Percentiles rank a stretch among this genome's conserved stretches.
These are phyloP conservation scores for Dryoscopus gambensis DNA, from an alignment of 2,113 vertebrate genomes.

Conservation along the genomic window DNA sequence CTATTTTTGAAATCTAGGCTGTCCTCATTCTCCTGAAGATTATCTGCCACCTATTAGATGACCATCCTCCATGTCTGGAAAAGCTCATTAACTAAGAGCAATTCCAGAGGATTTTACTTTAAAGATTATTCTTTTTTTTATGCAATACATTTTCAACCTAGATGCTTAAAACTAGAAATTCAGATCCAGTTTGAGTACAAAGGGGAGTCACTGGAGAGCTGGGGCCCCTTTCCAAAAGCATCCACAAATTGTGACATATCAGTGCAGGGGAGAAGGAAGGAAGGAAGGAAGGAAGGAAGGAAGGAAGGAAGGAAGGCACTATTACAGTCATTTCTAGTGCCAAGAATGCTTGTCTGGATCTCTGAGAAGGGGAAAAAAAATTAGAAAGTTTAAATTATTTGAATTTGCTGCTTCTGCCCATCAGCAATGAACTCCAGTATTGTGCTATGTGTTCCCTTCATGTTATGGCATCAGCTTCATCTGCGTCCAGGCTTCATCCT, in stretches of 20 bases:
- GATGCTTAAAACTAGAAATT: not conserved
- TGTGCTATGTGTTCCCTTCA: not conserved
- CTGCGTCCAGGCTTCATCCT: not conserved
- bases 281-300: not conserved
- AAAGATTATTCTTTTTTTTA: not conserved
- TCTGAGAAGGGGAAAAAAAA: not conserved
- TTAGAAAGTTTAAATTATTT: not conserved
- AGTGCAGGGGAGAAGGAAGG: not conserved
- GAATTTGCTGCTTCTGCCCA: not conserved
- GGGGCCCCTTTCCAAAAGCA: not conserved
- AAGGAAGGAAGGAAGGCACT: not conserved
- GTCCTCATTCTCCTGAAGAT: not conserved
- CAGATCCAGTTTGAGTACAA: not conserved
- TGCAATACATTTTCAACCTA: not conserved
- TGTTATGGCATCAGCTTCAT: not conserved
- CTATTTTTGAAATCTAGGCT: slow-evolving; percentile 33
- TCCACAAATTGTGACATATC: not conserved
- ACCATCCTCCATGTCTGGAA: not conserved
- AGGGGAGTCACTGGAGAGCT: not conserved
- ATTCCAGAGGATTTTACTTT: not conserved
- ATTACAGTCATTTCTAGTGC: not conserved
- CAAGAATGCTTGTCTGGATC: not conserved
- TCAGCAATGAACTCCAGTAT: fast-evolving
- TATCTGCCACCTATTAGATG: not conserved
- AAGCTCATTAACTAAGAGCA: not conserved